Evolutionary conservation across 2,113 vertebrate species (phyloP).

Genomic region (Struthidea cinerea): DNA sequence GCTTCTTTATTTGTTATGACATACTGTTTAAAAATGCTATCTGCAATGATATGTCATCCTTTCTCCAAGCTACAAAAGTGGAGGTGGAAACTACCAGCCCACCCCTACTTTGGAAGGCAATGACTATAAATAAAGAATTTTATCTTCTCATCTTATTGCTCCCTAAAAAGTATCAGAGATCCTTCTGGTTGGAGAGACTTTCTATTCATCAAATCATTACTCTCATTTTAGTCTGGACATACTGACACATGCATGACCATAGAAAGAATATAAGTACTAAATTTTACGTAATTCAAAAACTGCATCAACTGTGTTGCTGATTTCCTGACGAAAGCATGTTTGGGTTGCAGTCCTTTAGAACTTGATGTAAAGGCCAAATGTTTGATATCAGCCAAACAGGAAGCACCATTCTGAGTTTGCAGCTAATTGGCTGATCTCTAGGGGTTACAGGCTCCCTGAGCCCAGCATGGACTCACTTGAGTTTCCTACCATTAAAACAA

Average conservation of each 20-base stretch:
- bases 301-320: not conserved
- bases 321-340: not conserved
- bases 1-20: not conserved
- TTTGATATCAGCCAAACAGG: not conserved
- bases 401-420: not conserved
- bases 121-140: not conserved
- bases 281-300: not conserved
- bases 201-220: not conserved
- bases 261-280: not conserved
- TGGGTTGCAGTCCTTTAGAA: not conserved
- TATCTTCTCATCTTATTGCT: not conserved
- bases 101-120: not conserved
- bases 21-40: not conserved
- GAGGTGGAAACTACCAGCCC: not conserved
- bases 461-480: not conserved
- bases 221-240: not conserved
- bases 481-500: not conserved
- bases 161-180: not conserved
- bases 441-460: not conserved
- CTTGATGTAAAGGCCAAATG: not conserved
- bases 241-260: not conserved
- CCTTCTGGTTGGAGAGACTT: not conserved
- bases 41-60: not conserved
- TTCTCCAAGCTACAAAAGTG: not conserved
- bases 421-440: not conserved